Conservation (phyloP, 92 coral and sea anemone species). For the Heteractis magnifica region DNA sequence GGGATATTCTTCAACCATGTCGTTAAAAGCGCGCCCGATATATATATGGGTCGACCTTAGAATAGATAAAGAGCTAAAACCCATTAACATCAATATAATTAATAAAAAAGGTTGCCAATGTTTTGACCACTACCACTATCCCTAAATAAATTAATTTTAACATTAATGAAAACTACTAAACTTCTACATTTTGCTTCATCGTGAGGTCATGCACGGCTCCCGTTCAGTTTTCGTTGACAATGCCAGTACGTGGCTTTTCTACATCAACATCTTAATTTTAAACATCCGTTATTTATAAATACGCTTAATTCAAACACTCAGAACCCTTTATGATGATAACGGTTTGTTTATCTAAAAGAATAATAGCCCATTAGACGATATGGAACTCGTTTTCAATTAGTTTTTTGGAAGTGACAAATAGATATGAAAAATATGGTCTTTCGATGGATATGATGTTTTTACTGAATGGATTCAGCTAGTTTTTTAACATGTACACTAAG, state of each 20-base stretch:
- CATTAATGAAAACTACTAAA: no score
- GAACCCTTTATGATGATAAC: background rate
- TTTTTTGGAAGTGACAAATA: background rate
- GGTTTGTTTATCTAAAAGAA: background rate
- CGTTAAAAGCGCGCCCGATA: no score
- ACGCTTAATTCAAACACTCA: constrained; percentile 1
- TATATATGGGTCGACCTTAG: no score
- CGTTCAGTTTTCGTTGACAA: background rate
- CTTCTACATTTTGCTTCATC: no score
- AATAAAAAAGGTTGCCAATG: no score
- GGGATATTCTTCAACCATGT: no score
- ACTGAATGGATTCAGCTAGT: background rate
- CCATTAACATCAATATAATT: no score
- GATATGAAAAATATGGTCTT: background rate
- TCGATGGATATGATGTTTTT: background rate
- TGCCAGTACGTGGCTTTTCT: background rate
- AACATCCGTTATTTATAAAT: background rate
- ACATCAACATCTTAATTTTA: background rate
- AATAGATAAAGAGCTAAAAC: no score
- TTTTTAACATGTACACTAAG: no score
- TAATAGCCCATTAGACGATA: background rate
- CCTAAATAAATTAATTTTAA: no score
- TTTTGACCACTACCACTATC: no score
- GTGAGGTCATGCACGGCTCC: no score
- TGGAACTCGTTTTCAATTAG: background rate